phyloP scores from a whole-genome alignment of 1,140 invertebrate species.

The Melitaea cinxia region DNA sequence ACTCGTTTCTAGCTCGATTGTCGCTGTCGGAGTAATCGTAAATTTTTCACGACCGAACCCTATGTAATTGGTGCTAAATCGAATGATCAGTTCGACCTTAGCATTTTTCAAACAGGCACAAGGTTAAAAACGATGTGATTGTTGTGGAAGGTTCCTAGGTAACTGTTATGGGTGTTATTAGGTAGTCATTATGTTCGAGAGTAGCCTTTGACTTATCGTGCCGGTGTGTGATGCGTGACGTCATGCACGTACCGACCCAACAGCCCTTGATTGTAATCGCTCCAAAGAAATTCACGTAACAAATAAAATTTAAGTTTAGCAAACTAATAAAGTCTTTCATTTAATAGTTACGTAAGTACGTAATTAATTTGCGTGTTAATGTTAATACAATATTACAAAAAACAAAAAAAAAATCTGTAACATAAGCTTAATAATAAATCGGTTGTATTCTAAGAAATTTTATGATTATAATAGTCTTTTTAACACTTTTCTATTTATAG shows the following conservation, averaged over 20 bases:
- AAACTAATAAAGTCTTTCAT: background rate
- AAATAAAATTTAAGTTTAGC: conserved; percentile 23
- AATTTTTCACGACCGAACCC: background rate
- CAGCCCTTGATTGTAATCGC: conserved; percentile 54
- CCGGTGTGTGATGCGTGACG: conserved; percentile 54
- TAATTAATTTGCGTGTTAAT: no score
- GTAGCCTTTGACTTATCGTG: conserved; percentile 41
- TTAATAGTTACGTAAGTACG: no score
- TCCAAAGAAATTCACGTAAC: conserved; percentile 22
- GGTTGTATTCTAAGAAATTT: no score
- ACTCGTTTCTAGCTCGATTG: background rate
- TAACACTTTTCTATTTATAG: no score
- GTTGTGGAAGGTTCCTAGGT: conserved; percentile 37
- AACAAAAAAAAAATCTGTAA: no score
- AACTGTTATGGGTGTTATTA: conserved; percentile 35
- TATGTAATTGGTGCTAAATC: background rate
- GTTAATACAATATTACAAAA: no score
- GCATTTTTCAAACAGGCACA: conserved; percentile 30
- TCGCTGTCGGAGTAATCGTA: background rate
- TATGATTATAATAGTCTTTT: no score
- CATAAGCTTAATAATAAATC: no score
- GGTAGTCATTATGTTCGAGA: conserved; percentile 41
- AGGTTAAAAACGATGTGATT: conserved; percentile 31
- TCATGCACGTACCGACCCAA: conserved; percentile 46
- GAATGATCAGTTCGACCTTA: conserved; percentile 25